Evolutionary conservation across 2,797 vertebrate genomes (phyloP).

Genomic region (Apogon talboti): DNA sequence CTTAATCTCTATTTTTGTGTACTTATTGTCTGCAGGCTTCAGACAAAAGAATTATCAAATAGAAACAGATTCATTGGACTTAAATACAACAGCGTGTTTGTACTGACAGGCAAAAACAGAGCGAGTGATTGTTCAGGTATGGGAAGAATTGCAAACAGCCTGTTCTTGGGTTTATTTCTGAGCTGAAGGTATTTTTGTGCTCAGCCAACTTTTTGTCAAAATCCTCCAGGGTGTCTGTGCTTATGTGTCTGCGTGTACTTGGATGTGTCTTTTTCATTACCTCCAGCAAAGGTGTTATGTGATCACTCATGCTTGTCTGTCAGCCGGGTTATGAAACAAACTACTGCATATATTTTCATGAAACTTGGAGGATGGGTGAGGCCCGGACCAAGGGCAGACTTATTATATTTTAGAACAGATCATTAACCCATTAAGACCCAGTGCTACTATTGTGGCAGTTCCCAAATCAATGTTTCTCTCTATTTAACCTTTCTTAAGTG

Average conservation of each 20-base stretch:
- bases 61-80: conserved; percentile 44
- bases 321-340: no score
- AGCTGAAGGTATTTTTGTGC: conserved; percentile 45
- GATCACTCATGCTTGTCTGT: no score
- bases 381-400: no score
- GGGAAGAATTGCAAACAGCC: conserved; percentile 41
- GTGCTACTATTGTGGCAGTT: no score
- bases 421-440: no score
- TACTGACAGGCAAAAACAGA: conserved; percentile 34
- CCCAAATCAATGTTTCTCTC: no score
- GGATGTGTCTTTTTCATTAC: conserved; percentile 24
- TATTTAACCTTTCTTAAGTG: no score
- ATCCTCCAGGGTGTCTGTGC: conserved; percentile 37
- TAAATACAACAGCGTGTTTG: conserved; percentile 38
- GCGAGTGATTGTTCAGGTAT: conserved; percentile 34
- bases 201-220: conserved; percentile 45
- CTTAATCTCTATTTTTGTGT: conserved; percentile 12
- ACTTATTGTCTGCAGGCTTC: conserved; percentile 24
- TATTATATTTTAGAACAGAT: no score
- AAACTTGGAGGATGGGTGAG: no score
- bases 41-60: conserved; percentile 45
- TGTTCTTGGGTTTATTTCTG: conserved; percentile 50
- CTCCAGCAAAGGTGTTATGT: no score
- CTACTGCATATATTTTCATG: no score
- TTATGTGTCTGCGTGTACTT: not conserved